phyloP scores from a whole-genome alignment of 2,797 vertebrate genomes.

The Arremon brunneinucha region DNA sequence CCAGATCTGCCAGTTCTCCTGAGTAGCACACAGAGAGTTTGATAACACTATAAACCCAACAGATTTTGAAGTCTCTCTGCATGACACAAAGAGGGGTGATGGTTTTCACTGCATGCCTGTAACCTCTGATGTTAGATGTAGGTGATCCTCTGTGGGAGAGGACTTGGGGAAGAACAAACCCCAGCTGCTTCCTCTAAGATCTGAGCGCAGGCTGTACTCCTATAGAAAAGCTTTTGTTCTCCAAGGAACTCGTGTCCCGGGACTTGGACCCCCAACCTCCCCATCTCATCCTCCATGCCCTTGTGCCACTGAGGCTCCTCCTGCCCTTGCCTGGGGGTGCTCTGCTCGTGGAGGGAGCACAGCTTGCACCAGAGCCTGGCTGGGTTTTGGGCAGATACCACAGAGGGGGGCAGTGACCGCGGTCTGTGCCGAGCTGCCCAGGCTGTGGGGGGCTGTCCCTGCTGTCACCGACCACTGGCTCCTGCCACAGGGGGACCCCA shows the following conservation, averaged over 20 bases:
- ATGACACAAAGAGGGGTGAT: fast-evolving
- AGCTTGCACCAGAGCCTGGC: not conserved
- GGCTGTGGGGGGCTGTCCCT: not conserved
- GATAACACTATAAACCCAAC: not conserved
- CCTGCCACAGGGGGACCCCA: not conserved
- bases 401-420: not conserved
- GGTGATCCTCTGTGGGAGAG: not conserved
- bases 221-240: not conserved
- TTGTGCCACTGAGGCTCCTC: fast-evolving
- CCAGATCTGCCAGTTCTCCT: not conserved
- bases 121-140: fast-evolving
- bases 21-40: not conserved
- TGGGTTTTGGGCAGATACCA: not conserved
- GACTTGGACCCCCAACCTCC: fast-evolving
- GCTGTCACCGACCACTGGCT: not conserved
- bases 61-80: not conserved
- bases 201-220: not conserved
- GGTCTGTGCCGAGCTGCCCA: not conserved
- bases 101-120: not conserved
- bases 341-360: not conserved
- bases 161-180: not conserved
- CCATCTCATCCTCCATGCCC: fast-evolving
- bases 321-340: fast-evolving
- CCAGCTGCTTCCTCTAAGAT: not conserved
- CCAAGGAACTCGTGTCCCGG: fast-evolving